Conservation (phyloP, 2,797 vertebrate genomes). For the Tympanoctomys barrerae region DNA sequence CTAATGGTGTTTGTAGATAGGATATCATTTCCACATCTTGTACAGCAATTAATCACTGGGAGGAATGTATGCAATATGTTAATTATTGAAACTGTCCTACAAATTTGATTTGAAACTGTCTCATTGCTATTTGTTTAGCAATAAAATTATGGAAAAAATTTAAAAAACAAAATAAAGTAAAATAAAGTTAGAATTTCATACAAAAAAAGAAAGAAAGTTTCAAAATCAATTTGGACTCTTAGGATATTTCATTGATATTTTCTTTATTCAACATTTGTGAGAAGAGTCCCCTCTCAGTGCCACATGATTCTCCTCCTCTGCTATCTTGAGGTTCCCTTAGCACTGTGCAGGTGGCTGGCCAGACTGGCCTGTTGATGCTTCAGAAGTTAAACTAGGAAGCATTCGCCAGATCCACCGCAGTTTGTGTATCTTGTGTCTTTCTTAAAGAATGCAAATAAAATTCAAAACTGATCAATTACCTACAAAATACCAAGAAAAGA, state of each 20-base stretch:
- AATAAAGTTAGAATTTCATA: no score
- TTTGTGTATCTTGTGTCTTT: neutral
- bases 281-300: neutral
- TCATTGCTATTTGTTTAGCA: no score
- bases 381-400: slow-evolving; percentile 52
- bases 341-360: neutral
- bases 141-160: no score
- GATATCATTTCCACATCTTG: no score
- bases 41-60: no score
- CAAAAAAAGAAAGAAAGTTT: neutral
- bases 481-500: slow-evolving; percentile 30
- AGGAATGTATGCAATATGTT: no score
- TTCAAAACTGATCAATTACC: slow-evolving; percentile 26
- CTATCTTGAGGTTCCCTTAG: neutral
- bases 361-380: slow-evolving; percentile 11
- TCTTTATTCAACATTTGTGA: neutral
- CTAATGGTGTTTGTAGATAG: no score
- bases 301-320: neutral
- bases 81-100: no score
- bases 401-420: neutral
- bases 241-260: neutral
- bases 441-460: slow-evolving; percentile 66
- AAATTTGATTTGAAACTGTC: no score
- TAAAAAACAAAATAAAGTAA: no score
- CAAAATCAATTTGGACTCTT: slow-evolving; percentile 1